phyloP scores from a whole-genome alignment of 2,888 invertebrate species.

The Crepidodera aurea region DNA sequence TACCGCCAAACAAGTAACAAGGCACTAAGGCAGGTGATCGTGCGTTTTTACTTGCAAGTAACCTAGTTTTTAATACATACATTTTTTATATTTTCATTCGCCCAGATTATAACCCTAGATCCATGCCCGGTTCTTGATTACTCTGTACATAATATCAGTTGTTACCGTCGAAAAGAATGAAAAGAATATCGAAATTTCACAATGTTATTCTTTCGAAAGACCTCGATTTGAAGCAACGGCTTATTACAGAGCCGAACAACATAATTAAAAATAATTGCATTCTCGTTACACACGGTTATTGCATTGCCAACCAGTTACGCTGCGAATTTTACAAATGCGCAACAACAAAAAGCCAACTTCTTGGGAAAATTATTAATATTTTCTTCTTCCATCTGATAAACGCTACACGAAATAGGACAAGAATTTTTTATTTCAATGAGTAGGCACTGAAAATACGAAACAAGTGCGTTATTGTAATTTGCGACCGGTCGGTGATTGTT shows the following conservation, averaged over 20 bases:
- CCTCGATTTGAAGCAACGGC: slow-evolving; percentile 19
- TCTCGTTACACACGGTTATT: slow-evolving; percentile 26
- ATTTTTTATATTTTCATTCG: too few relatives aligned
- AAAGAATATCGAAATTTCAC: slow-evolving; percentile 27
- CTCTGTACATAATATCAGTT: too few relatives aligned
- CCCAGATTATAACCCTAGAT: too few relatives aligned
- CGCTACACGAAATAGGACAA: not conserved
- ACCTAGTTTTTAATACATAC: too few relatives aligned
- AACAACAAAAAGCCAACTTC: not conserved
- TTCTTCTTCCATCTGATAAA: slow-evolving; percentile 14
- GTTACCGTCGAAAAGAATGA: not conserved
- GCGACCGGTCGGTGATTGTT: too few relatives aligned
- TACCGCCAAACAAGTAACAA: too few relatives aligned
- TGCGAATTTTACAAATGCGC: slow-evolving; percentile 7
- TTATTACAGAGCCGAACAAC: slow-evolving; percentile 18
- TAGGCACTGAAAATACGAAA: too few relatives aligned
- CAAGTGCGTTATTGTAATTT: too few relatives aligned
- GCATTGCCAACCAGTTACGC: slow-evolving; percentile 19
- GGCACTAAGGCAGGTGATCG: too few relatives aligned
- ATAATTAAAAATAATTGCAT: slow-evolving; percentile 30
- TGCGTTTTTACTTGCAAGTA: too few relatives aligned
- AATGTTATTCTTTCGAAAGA: slow-evolving; percentile 25
- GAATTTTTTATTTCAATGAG: too few relatives aligned
- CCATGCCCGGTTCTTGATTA: too few relatives aligned
- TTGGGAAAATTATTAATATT: slow-evolving; percentile 14